phyloP scores from a whole-genome alignment of 2,888 invertebrate genomes.

The Acanthosoma haemorrhoidale region DNA sequence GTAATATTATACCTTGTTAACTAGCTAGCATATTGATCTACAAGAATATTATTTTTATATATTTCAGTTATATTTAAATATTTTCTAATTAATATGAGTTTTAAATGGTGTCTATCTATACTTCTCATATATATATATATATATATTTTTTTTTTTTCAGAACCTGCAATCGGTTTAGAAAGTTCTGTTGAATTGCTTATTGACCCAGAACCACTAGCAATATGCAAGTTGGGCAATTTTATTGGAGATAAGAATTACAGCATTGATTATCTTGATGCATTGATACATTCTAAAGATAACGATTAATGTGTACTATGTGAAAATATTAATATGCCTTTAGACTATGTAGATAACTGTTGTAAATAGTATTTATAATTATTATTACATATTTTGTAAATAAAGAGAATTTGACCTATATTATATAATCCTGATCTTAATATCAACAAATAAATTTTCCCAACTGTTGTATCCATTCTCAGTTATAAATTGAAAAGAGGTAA shows the following conservation, averaged over 20 bases:
- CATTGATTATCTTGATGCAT: slow-evolving; percentile 44
- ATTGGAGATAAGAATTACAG: slow-evolving; percentile 55
- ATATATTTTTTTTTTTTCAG: slow-evolving; percentile 19
- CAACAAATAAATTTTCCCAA: too few relatives aligned
- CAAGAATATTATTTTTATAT: background rate
- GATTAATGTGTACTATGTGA: too few relatives aligned
- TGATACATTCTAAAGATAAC: background rate
- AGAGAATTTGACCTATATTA: too few relatives aligned
- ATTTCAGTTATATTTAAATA: background rate
- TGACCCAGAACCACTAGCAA: slow-evolving; percentile 51
- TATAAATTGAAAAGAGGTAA: too few relatives aligned
- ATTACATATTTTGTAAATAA: too few relatives aligned
- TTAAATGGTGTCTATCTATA: background rate
- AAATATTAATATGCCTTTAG: too few relatives aligned
- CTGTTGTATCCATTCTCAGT: too few relatives aligned
- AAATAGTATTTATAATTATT: too few relatives aligned
- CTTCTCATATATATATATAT: background rate
- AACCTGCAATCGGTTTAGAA: slow-evolving; percentile 49
- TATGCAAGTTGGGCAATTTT: slow-evolving; percentile 53
- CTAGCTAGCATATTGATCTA: background rate
- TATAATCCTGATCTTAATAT: too few relatives aligned
- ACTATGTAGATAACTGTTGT: too few relatives aligned
- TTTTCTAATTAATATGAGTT: background rate
- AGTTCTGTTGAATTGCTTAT: slow-evolving; percentile 51
- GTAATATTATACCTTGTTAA: too few relatives aligned